A percentile compares a stretch with the other conserved stretches of the same genome.
These are phyloP conservation scores for Rhynchonycteris naso DNA, from an alignment of 2,797 vertebrate species.

Conservation along the genomic window DNA sequence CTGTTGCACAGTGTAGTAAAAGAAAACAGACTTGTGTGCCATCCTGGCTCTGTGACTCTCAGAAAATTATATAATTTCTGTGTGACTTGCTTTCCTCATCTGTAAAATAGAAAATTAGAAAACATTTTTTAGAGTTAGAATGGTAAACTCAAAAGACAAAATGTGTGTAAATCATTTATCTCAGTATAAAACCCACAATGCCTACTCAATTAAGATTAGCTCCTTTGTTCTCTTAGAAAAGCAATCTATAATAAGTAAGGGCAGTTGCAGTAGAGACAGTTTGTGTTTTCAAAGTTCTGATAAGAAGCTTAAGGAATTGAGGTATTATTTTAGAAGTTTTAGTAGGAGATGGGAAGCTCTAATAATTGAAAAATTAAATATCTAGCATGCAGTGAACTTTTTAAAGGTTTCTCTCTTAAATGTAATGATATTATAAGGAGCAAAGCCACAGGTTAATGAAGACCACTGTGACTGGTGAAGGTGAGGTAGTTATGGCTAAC, in stretches of 20 bases:
- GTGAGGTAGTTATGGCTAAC: background rate
- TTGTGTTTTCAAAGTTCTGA: background rate
- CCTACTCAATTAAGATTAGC: background rate
- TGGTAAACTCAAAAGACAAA: background rate
- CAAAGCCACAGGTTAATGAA: background rate
- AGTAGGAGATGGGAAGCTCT: background rate
- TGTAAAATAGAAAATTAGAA: background rate
- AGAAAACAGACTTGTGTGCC: background rate
- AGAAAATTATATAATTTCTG: background rate
- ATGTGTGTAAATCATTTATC: background rate
- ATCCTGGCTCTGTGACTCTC: background rate
- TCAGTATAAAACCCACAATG: background rate
- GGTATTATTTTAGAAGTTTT: background rate
- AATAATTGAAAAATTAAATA: background rate
- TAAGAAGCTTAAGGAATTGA: background rate
- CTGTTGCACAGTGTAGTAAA: background rate
- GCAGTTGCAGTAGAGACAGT: background rate
- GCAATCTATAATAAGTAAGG: background rate
- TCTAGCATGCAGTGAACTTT: background rate
- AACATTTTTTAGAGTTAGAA: constrained; percentile 32
- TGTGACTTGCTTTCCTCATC: background rate
- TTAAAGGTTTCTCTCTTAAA: background rate
- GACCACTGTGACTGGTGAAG: background rate
- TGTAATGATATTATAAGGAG: background rate
- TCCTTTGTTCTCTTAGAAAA: background rate